Base-by-base conservation (phyloP, 2,797 vertebrate species). In the Botia kubotai region DNA sequence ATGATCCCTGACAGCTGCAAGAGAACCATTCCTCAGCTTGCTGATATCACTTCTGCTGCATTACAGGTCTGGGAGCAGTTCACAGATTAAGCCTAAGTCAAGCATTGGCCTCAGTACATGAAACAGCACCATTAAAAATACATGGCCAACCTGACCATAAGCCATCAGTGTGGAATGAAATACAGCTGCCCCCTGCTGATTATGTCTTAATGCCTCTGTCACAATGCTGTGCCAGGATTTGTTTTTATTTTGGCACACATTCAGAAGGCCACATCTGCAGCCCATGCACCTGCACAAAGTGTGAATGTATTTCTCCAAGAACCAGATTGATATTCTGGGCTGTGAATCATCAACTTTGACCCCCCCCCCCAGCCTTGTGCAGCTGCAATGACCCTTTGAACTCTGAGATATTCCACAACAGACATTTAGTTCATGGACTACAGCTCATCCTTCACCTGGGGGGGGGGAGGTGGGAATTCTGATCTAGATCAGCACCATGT, bases 191-290 rank as follows among this genome's bases (percentile, higher is more conserved):
- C 19, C 19, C 55, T 21, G 1, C 55, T 26, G 21, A 58, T 21
- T n/a, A 58, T 23, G 10, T 62, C 21, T 62, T 19, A 58, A 12
- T 23, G 8, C 11, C 11, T 21, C 55, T 36, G 36, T 36, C 36
- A 36, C 36, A 36, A 36, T 36, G 6, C 55, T n/a, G 7, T 55
- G 53, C 89, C 90, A 90, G 87, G 83, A 87, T 86, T 87, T 84
- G 88, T 71, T 86, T 80, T 16, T 26, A 72, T 53, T 21, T 48
- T 48, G 53, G 80, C 53, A 48, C 79, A 76, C 83, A 36, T 36
- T 36, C 2, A 84, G 4, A 57, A 84, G 83, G 82, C 81, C 86
- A 82, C 53, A 29, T 29, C 13, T 23, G 50, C 16, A 50, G 6
- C 36, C 29, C 39, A 78, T n/a, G 36, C 33, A 53, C 63, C 21